Conservation (phyloP, 1,140 invertebrate species). For the Tetraneura akinire region DNA sequence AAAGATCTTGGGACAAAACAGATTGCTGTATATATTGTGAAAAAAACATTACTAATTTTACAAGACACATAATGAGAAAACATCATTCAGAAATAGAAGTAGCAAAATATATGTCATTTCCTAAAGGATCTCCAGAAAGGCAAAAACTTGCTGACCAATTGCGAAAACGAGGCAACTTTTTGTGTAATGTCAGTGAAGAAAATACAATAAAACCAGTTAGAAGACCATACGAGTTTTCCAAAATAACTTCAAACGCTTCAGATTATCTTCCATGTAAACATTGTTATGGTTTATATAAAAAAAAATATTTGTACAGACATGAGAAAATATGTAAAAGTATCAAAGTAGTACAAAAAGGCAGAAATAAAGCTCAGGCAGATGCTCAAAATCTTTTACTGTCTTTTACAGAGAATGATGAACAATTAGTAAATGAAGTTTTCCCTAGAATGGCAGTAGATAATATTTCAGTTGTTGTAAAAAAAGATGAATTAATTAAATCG, state of each 20-base stretch:
- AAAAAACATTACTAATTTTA: constrained; percentile 1
- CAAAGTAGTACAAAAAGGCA: not conserved
- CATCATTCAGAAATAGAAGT: not conserved
- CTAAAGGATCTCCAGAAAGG: not conserved
- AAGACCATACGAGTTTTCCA: not conserved
- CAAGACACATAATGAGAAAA: not conserved
- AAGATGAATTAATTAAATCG: not conserved
- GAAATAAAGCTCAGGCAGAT: not conserved
- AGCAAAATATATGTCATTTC: not conserved
- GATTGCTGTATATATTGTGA: not conserved
- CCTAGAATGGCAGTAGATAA: not conserved
- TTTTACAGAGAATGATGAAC: not conserved
- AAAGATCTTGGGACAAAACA: not conserved
- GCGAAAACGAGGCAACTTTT: not conserved
- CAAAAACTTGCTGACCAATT: not conserved
- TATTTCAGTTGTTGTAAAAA: not conserved
- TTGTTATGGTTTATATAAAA: constrained; percentile 1
- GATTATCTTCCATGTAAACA: not conserved
- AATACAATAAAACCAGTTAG: not conserved
- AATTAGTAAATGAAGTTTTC: not conserved
- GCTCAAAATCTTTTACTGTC: not conserved
- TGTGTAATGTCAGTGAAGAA: not conserved
- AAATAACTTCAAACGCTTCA: not conserved
- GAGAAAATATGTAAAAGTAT: not conserved
- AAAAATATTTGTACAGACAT: not conserved